Evolutionary conservation across 2,113 vertebrate genomes (phyloP).

Genomic region (Tenebrosternarchus preto): DNA sequence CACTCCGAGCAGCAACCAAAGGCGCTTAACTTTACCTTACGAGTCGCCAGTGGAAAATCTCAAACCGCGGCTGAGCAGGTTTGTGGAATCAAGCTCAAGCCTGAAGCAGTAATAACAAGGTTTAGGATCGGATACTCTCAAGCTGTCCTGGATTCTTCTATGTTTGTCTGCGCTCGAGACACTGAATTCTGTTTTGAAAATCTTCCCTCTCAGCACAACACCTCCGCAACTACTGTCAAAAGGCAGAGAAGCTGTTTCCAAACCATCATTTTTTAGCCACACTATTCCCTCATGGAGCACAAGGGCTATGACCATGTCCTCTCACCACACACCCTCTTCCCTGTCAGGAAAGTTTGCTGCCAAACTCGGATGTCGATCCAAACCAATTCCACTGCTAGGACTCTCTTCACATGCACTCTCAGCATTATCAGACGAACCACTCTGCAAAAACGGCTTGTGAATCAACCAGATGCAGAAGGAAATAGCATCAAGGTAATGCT

Average conservation of each 20-base stretch:
- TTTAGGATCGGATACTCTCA: not conserved
- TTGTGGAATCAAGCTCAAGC: no score
- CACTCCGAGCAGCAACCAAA: no score
- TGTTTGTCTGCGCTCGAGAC: not conserved
- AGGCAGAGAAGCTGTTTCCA: not conserved
- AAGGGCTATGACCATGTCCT: slow-evolving; percentile 45
- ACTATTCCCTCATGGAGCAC: not conserved
- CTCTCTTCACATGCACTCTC: not conserved
- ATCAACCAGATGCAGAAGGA: no score
- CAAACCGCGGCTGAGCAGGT: no score
- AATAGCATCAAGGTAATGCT: no score
- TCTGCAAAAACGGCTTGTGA: no score
- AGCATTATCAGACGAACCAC: not conserved
- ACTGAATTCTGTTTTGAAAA: not conserved
- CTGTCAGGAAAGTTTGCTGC: slow-evolving; percentile 44
- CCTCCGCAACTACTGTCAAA: no score
- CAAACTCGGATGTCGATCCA: not conserved
- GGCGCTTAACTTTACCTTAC: no score
- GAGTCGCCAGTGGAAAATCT: no score
- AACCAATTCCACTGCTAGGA: slow-evolving; percentile 9
- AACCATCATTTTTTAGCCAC: not conserved
- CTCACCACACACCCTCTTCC: slow-evolving; percentile 59
- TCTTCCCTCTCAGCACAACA: not conserved
- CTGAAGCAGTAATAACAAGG: no score
- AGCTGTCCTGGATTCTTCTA: no score